Conservation (phyloP, 2,888 invertebrate species). For the Augochlorella aurata region DNA sequence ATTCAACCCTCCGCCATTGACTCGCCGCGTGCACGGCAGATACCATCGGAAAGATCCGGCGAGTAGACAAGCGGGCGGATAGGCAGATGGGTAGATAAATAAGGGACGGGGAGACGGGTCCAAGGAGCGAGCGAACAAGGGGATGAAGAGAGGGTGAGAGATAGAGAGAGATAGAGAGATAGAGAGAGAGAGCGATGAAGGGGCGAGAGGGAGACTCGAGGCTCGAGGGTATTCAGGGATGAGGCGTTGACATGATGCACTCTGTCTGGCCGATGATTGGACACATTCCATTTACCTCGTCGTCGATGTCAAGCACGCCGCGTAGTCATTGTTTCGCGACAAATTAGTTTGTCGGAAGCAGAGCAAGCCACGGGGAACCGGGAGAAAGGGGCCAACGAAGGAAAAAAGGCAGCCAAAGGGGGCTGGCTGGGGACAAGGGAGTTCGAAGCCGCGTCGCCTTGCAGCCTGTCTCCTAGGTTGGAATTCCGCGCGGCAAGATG, state of each 20-base stretch:
- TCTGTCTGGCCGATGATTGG: constrained; percentile 68
- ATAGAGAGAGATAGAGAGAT: background rate
- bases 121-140: constrained; percentile 27
- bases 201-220: constrained; percentile 12
- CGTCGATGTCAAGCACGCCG: constrained; percentile 61
- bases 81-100: constrained; percentile 60
- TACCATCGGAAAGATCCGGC: constrained; percentile 46
- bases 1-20: constrained; percentile 29
- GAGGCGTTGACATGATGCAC: constrained; percentile 56
- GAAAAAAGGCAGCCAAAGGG: background rate
- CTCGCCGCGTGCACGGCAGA: constrained; percentile 27
- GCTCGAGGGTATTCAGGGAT: constrained; percentile 54
- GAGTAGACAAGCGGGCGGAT: constrained; percentile 49
- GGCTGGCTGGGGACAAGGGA: background rate
- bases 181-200: background rate
- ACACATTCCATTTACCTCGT: constrained; percentile 71
- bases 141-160: background rate
- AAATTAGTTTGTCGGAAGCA: constrained; percentile 74
- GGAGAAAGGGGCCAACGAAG: background rate
- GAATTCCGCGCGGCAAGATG: constrained; percentile 64
- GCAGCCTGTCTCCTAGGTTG: constrained; percentile 46
- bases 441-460: constrained; percentile 62
- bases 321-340: constrained; percentile 72
- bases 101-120: constrained; percentile 32
- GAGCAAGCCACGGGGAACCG: background rate